Base-by-base conservation (phyloP, 2,888 invertebrate genomes). In the Troides aeacus region DNA sequence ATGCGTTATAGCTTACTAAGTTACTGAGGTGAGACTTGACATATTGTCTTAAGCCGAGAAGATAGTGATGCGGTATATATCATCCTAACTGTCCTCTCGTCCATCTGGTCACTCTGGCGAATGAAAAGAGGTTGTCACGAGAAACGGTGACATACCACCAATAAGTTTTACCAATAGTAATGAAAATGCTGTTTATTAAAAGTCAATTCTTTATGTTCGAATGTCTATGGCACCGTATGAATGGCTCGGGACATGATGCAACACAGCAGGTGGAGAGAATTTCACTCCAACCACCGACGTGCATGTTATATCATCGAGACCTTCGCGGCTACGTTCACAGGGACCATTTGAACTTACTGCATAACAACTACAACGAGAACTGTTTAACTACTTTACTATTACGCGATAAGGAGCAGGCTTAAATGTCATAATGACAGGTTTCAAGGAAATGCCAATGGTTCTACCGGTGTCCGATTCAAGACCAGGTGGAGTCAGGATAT, bases 231-330 rank as follows among this genome's bases (percentile, higher is more conserved):
- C 10, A 65, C 60, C 69, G 72, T 69, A 77, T 81, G 77, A 81
- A 80, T 80, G 78, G 78, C 76, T 77, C 74, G 78, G 75, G 76
- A 79, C 78, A 79, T 81, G 81, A 79, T 79, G 79, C 79, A 80
- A 82, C 73, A 66, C 74, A 72, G 79, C 86, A 85, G 85, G 83
- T 85, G 84, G 81, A 75, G 76, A 72, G 78, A 79, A 79, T 79
- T 82, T 78, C 75, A 76, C 76, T 75, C 66, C 71, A 74, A 64
- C 39, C 72, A 76, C 72, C 73, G 71, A 66, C 70, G 39, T 71
- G 72, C 75, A 74, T 65, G 72, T 18, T 12, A 30, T 15, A 60
- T 69, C 70, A 71, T 72, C 73, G 36, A 64, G 21, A 58, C 46
- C 68, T 69, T 61, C 61, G 59, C 63, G 24, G 50, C 62, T 59